Evolutionary conservation across 2,888 invertebrate genomes (phyloP), one percentile per base, ranked within the genome.

Genomic region (Agrotis ipsilon): DNA sequence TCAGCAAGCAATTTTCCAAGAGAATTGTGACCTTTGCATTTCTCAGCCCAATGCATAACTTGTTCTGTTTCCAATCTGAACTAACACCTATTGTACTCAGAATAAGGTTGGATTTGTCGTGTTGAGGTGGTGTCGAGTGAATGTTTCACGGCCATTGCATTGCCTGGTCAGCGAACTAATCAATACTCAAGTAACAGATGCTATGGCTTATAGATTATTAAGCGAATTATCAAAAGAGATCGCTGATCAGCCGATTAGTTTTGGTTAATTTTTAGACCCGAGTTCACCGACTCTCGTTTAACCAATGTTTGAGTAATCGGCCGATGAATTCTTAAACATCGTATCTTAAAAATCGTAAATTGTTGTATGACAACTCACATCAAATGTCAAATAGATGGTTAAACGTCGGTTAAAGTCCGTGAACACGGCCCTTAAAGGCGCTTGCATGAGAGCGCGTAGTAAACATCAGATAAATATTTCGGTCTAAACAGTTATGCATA

Each of bases 101-200:
- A 0, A 11, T 85, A 90, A 72, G 84, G 88, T 86, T 59, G 60
- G 69, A 73, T 82, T 79, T 80, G 7, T 62, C 75, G 16, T 59
- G 7, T 54, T 13, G 43, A 64, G 59, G 71, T 72, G 78, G 75
- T 78, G 74, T 71, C 9, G 81, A 79, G 75, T 70, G 72, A 70
- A 59, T 59, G 75, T 88, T 91, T 92, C 91, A 92, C 89, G 92
- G 92, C 82, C 91, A 89, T 65, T 89, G 88, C 88, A 86, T 86
- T 85, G 85, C 82, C 83, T 86, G 70, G 83, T 80, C 81, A 82
- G 76, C 64, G 67, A 68, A 75, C 67, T 86, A 83, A 89, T 89
- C 89, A 84, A 90, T 89, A 89, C 61, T 14, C 21, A 67, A 64
- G 74, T 65, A 62, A 70, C 46, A 78, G 68, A 65, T 52, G 65